Evolutionary conservation across 2,888 invertebrate genomes (phyloP).

Genomic region (Leucophora obtusa): DNA sequence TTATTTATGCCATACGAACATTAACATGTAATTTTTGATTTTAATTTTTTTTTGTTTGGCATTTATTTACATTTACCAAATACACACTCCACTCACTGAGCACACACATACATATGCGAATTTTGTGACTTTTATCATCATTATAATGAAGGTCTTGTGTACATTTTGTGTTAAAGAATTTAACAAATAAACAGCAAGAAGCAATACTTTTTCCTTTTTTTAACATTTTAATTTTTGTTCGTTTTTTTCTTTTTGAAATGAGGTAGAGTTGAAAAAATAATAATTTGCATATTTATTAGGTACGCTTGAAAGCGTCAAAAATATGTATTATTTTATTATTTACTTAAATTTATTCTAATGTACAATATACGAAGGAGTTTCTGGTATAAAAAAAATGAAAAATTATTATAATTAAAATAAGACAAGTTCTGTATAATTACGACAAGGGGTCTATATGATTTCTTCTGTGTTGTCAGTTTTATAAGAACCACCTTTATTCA

Average conservation of each 20-base stretch:
- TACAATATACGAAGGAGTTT: conserved; percentile 5
- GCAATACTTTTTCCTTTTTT: conserved; percentile 31
- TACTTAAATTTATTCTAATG: conserved; percentile 40
- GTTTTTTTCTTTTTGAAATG: conserved; percentile 17
- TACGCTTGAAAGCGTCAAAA: conserved; percentile 55
- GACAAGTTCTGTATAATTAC: conserved; percentile 73
- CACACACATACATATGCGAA: not conserved
- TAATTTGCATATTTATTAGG: conserved; percentile 69
- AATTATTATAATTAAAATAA: conserved; percentile 71
- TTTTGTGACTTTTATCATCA: not conserved
- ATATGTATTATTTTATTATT: conserved; percentile 39
- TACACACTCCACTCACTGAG: too few species aligned
- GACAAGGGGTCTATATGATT: conserved; percentile 39
- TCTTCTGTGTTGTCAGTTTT: conserved; percentile 23
- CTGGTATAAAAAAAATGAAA: conserved; percentile 47
- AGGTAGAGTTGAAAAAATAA: conserved; percentile 35
- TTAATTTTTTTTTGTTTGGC: not conserved
- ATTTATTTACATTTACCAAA: not conserved
- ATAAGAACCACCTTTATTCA: conserved; percentile 26
- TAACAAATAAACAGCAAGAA: conserved; percentile 56
- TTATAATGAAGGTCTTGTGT: not conserved
- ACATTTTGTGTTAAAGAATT: conserved; percentile 36
- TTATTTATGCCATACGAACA: not conserved
- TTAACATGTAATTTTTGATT: not conserved
- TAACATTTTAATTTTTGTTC: conserved; percentile 9